Conservation (phyloP, 1,140 invertebrate genomes). For the Aculops lycopersici region DNA sequence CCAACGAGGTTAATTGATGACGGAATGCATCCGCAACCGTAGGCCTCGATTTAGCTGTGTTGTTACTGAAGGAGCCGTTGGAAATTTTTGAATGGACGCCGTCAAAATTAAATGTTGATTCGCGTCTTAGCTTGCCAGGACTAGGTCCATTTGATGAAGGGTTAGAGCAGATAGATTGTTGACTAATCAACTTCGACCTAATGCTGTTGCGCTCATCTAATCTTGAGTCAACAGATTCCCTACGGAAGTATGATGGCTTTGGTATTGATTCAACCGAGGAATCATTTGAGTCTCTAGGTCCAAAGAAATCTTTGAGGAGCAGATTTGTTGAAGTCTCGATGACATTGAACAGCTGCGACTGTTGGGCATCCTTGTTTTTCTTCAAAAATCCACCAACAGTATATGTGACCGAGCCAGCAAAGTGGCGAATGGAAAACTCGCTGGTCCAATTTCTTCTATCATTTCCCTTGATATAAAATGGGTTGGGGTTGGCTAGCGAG, state of each 20-base stretch:
- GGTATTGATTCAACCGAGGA: no score
- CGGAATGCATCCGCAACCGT: slow-evolving; percentile 74
- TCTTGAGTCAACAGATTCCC: not conserved
- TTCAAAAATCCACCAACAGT: slow-evolving; percentile 71
- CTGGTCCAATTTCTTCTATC: slow-evolving; percentile 58
- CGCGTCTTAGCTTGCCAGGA: not conserved
- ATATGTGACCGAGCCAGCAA: slow-evolving; percentile 76
- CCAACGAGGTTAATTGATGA: slow-evolving; percentile 54
- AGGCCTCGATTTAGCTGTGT: slow-evolving; percentile 54
- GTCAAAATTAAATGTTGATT: not conserved
- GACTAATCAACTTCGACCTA: not conserved
- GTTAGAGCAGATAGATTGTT: not conserved
- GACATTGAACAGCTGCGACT: slow-evolving; percentile 73
- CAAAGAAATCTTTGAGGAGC: slow-evolving; percentile 44
- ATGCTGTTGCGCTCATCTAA: not conserved
- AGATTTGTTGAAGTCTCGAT: slow-evolving; percentile 50
- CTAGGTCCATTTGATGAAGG: not conserved
- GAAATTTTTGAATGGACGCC: not conserved
- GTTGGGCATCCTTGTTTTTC: slow-evolving; percentile 77
- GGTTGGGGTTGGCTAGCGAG: slow-evolving; percentile 26
- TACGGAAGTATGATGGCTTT: not conserved
- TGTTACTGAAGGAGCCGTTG: not conserved
- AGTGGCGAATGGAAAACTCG: slow-evolving; percentile 66
- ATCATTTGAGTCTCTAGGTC: not conserved
- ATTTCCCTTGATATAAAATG: slow-evolving; percentile 52